Base-by-base conservation (phyloP, 1,140 invertebrate species). In the Pogonus chalceus region DNA sequence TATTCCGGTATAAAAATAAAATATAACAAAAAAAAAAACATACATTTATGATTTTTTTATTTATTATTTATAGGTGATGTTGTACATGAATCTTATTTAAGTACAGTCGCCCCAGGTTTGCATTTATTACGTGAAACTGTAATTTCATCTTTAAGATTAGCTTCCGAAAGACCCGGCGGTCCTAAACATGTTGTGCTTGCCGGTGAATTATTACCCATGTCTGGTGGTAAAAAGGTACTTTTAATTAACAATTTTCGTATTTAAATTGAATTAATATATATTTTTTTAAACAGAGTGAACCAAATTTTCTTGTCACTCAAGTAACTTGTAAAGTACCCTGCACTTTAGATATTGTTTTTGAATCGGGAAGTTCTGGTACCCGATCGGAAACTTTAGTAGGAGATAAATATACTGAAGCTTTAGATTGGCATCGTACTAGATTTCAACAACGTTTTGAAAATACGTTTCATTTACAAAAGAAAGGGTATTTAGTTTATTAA, bases 251-350 rank as follows among this genome's bases (percentile, higher is more conserved):
- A 46, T 14, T 52, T 47, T 47, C 4, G 4, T 16, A 7, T 47
- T 47, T 47, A 7, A 16, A 47, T 20, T 9, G 18, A n/a, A 9
- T 4, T 48, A n/a, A 12, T 52, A 26, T 21, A 35, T 56, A 31
- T 52, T 39, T 39, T 10, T 21, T 43, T 35, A 49, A 64, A 16
- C 43, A 74, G 55, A 70, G 73, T 14, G 73, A 79, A 54, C 80
- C 88, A 0, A 95, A 95, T 71, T 89, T 95, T 58, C 79, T 94
- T 12, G 88, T 85, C 1, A 84, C 81, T 20, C 87, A 90, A 70
- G 74, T 95, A 49, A 84, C 87, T 1, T 83, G 82, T 0, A 83
- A 82, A 61, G 74, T 89, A 1, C 91, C 92, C 0, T 90, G 93
- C 62, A 79, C 84, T 20, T 73, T 96, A 53, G 92, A 96, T 65